Evolutionary conservation across 2,797 vertebrate genomes (phyloP).

Genomic region (Hydrophis major): DNA sequence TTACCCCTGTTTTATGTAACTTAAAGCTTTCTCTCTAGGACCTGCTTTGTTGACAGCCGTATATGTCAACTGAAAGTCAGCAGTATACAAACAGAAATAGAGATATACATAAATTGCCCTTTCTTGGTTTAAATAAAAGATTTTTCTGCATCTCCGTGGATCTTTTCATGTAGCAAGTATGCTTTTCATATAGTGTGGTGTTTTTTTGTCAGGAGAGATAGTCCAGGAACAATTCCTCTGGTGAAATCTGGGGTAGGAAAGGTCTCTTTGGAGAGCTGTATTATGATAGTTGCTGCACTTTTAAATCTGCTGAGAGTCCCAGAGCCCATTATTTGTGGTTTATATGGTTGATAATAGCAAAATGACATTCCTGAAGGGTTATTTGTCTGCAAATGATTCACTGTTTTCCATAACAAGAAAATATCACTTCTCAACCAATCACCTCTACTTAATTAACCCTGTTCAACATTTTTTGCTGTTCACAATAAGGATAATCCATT

Average conservation of each 20-base stretch:
- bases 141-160: neutral
- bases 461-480: neutral
- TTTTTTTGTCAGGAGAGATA: neutral
- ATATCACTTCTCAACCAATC: neutral
- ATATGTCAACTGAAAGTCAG: neutral
- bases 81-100: neutral
- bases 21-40: neutral
- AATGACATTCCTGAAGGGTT: neutral
- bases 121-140: neutral
- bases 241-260: neutral
- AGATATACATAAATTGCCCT: neutral
- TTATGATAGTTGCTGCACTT: neutral
- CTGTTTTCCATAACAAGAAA: neutral
- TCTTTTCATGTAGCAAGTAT: neutral
- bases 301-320: neutral
- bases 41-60: neutral
- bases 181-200: neutral
- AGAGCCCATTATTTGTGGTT: neutral
- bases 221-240: neutral
- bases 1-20: neutral
- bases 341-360: neutral
- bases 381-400: neutral
- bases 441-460: neutral
- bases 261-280: neutral
- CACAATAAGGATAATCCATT: slow-evolving; percentile 1